Evolutionary conservation across 2,888 invertebrate species (phyloP).

Genomic region (Octonoba sinensis): DNA sequence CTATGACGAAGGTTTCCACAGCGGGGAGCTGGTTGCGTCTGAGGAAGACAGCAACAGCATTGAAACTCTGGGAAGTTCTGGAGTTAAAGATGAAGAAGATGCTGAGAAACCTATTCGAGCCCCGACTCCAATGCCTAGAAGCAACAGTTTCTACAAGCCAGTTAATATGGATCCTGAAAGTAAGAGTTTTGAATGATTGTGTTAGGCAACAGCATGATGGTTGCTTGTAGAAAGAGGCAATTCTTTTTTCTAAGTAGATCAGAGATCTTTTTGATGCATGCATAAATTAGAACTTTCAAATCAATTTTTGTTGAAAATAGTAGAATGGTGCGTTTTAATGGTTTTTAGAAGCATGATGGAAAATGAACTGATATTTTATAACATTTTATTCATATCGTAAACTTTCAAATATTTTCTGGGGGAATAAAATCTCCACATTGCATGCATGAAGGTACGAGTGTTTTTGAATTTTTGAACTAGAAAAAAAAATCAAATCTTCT

Average conservation of each 20-base stretch:
- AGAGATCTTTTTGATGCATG: no score
- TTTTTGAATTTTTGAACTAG: no score
- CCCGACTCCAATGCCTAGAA: constrained; percentile 58
- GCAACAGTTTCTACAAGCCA: constrained; percentile 50
- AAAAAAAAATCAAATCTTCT: no score
- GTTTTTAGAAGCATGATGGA: background rate
- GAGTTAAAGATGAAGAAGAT: constrained; percentile 27
- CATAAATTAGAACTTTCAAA: no score
- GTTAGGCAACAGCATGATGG: background rate
- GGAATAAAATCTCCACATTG: no score
- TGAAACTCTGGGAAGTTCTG: constrained; percentile 30
- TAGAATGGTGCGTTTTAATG: background rate
- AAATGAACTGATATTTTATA: no score
- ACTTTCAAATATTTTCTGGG: no score
- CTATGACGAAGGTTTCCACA: constrained; percentile 60
- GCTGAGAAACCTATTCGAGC: constrained; percentile 21
- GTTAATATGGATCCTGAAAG: constrained; percentile 45
- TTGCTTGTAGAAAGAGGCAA: no score
- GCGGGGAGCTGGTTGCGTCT: constrained; percentile 52
- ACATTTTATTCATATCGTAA: no score
- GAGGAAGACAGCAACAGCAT: constrained; percentile 58
- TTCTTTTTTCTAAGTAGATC: no score
- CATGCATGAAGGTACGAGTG: no score
- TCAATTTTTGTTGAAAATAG: no score
- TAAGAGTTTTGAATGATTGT: constrained; percentile 25